These are phyloP conservation scores for Tapera naevia DNA, from an alignment of 2,797 vertebrate species.

Conservation along the genomic window DNA sequence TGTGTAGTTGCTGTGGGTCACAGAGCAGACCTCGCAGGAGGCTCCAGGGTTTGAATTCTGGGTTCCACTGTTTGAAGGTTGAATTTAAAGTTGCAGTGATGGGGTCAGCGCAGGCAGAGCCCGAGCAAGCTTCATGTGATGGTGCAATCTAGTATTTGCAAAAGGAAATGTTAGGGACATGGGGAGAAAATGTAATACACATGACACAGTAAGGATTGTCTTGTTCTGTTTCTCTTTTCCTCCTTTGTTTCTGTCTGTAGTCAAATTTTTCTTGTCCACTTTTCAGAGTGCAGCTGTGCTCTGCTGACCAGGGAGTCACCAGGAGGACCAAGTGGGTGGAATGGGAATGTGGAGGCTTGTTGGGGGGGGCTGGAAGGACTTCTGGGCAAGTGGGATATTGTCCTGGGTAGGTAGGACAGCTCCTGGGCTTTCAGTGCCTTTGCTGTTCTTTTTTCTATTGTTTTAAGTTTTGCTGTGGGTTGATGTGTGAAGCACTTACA, in stretches of 20 bases:
- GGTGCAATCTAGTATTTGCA: neutral
- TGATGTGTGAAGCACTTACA: neutral
- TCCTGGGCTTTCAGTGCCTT: neutral
- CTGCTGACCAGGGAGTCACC: neutral
- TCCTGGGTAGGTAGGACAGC: neutral
- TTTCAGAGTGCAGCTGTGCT: neutral
- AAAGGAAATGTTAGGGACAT: neutral
- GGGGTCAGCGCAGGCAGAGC: neutral
- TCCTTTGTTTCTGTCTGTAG: neutral
- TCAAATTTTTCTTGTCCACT: neutral
- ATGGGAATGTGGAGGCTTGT: neutral
- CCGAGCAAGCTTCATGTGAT: neutral
- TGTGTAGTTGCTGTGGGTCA: conserved; percentile 6
- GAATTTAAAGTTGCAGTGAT: neutral
- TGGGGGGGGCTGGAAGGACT: neutral
- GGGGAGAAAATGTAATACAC: neutral
- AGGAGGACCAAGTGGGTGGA: neutral
- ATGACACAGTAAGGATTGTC: neutral
- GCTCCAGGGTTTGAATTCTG: neutral
- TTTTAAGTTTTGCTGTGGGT: neutral
- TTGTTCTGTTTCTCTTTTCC: neutral
- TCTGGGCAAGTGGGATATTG: neutral
- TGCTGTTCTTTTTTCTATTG: neutral
- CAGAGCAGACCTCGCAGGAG: neutral
- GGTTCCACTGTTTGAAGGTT: neutral